Evolutionary conservation across 2,797 vertebrate species (phyloP).

Genomic region (Masticophis lateralis): DNA sequence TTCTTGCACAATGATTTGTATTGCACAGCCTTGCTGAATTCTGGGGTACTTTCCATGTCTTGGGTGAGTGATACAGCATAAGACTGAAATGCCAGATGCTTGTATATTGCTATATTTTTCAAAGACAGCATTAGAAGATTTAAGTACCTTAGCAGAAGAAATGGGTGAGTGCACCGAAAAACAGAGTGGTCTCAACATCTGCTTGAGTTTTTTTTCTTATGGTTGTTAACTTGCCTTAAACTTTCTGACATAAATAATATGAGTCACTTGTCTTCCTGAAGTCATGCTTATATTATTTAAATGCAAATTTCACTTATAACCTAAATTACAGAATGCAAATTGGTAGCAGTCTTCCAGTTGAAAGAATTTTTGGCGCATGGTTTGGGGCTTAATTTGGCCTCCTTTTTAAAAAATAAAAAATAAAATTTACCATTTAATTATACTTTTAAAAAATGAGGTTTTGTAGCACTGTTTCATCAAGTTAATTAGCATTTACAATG

Average conservation of each 20-base stretch:
- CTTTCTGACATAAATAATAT: neutral
- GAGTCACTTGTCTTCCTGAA: neutral
- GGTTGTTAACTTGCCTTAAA: neutral
- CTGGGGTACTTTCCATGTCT: neutral
- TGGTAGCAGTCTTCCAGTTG: neutral
- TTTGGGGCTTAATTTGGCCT: neutral
- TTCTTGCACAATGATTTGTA: neutral
- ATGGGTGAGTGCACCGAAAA: neutral
- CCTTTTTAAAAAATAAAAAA: neutral
- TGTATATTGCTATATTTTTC: neutral
- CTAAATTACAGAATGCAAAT: neutral
- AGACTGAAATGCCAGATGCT: neutral
- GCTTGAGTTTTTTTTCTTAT: neutral
- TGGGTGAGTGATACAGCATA: no score
- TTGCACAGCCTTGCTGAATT: neutral
- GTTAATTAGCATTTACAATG: constrained; percentile 11
- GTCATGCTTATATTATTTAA: neutral
- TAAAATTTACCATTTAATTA: constrained; percentile 8
- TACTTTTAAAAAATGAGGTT: neutral
- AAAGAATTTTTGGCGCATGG: neutral
- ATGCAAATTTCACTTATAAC: neutral
- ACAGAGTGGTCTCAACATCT: neutral
- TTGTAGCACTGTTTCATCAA: neutral
- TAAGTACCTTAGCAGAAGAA: neutral
- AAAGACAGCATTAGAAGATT: neutral